Evolutionary conservation across 92 coral and sea anemone genomes (phyloP).

Genomic region (Muricea muricata): DNA sequence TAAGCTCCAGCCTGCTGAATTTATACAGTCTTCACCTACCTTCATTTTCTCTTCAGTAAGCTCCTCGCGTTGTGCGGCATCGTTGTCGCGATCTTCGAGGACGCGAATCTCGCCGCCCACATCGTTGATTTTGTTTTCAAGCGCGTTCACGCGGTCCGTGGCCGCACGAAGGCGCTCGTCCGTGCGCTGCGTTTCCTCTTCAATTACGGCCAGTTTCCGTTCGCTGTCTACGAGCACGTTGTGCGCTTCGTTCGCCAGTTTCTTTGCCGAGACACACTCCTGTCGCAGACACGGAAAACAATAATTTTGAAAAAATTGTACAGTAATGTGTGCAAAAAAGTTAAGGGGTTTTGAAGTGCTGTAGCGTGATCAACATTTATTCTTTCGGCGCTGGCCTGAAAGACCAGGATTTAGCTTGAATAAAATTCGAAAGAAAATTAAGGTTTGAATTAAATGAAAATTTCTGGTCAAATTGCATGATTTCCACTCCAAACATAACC

Average conservation of each 20-base stretch:
- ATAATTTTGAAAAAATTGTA: not conserved
- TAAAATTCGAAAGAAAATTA: too few relatives aligned
- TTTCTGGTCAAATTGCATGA: too few relatives aligned
- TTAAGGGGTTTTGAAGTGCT: too few relatives aligned
- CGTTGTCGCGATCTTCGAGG: conserved; percentile 42
- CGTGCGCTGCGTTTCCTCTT: conserved; percentile 4
- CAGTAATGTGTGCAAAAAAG: too few relatives aligned
- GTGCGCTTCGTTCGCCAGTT: conserved; percentile 31
- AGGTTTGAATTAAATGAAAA: too few relatives aligned
- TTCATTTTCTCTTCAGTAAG: conserved; percentile 27
- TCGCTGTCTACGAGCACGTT: conserved; percentile 40
- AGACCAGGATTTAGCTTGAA: too few relatives aligned
- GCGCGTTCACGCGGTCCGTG: conserved; percentile 9
- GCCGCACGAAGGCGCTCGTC: conserved; percentile 3
- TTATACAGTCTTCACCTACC: too few relatives aligned
- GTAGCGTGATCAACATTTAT: too few relatives aligned
- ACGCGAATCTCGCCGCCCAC: conserved; percentile 20
- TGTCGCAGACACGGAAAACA: not conserved
- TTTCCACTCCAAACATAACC: too few relatives aligned
- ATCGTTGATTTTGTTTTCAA: not conserved
- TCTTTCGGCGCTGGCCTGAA: too few relatives aligned
- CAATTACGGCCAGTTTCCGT: conserved; percentile 26
- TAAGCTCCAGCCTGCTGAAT: too few relatives aligned
- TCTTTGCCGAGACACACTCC: conserved; percentile 32
- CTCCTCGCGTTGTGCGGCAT: conserved; percentile 34